Evolutionary conservation across 1,140 invertebrate species (phyloP).

Genomic region (Neocloeon triangulifer): DNA sequence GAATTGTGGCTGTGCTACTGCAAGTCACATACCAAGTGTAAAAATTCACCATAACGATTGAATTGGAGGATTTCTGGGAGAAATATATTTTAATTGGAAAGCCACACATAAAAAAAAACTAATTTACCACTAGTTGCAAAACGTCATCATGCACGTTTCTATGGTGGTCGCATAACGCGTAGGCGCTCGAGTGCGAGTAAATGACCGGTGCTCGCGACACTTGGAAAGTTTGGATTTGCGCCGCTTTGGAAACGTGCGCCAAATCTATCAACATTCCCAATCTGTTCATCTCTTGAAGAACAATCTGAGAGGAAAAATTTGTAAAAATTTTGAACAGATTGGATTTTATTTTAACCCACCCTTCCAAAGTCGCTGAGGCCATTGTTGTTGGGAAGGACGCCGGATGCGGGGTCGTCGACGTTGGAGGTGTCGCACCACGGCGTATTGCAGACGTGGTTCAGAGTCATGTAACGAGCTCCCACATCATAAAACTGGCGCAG

Average conservation of each 20-base stretch:
- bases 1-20: conserved; percentile 39
- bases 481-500: conserved; percentile 64
- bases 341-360: conserved; percentile 4
- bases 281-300: conserved; percentile 61
- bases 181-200: conserved; percentile 38
- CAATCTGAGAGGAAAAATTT: conserved; percentile 28
- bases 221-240: conserved; percentile 28
- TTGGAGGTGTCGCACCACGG: conserved; percentile 25
- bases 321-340: too few species aligned
- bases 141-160: conserved; percentile 38
- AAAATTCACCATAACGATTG: conserved; percentile 79
- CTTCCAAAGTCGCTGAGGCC: too few species aligned
- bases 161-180: conserved; percentile 23
- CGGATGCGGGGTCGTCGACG: too few species aligned
- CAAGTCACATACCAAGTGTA: conserved; percentile 68
- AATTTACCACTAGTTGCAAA: conserved; percentile 24
- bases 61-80: conserved; percentile 49
- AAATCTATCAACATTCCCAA: conserved; percentile 40
- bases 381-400: too few species aligned
- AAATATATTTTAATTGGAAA: conserved; percentile 4
- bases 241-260: conserved; percentile 32
- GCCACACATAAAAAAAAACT: conserved; percentile 8
- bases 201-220: conserved; percentile 30
- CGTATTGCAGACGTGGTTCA: conserved; percentile 44
- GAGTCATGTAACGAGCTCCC: conserved; percentile 46